phyloP scores from a whole-genome alignment of 2,797 vertebrate genomes.

The Sebastes cheni region DNA sequence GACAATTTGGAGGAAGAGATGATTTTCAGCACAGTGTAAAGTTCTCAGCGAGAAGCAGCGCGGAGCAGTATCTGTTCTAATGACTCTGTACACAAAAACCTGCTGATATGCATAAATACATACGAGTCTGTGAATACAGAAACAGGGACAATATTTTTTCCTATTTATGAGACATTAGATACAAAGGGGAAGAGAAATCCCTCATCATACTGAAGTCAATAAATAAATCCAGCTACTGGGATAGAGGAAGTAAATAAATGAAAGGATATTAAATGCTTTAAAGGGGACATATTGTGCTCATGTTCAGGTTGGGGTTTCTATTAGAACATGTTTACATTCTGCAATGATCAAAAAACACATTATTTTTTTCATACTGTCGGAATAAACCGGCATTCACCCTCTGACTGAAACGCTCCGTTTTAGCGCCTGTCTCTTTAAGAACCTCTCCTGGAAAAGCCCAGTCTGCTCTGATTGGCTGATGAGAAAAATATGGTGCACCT shows the following conservation, averaged over 20 bases:
- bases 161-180: background rate
- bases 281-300: too few species aligned
- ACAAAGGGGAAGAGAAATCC: background rate
- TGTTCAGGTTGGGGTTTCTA: too few species aligned
- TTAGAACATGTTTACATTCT: too few species aligned
- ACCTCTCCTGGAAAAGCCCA: too few species aligned
- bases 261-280: background rate
- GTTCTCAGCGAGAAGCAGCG: slow-evolving; percentile 4
- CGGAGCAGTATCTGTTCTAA: slow-evolving; percentile 7
- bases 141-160: background rate
- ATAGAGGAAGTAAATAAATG: background rate
- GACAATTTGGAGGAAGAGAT: slow-evolving; percentile 37
- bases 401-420: too few species aligned
- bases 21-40: slow-evolving; percentile 11
- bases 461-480: too few species aligned
- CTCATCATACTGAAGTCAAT: background rate
- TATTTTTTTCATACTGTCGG: too few species aligned
- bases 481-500: too few species aligned
- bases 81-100: background rate
- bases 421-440: too few species aligned
- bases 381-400: too few species aligned
- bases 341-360: too few species aligned
- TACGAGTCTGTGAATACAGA: slow-evolving; percentile 5
- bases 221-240: background rate
- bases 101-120: background rate